phyloP scores from a whole-genome alignment of 2,888 invertebrate species.

The Drosophila aldrichi region DNA sequence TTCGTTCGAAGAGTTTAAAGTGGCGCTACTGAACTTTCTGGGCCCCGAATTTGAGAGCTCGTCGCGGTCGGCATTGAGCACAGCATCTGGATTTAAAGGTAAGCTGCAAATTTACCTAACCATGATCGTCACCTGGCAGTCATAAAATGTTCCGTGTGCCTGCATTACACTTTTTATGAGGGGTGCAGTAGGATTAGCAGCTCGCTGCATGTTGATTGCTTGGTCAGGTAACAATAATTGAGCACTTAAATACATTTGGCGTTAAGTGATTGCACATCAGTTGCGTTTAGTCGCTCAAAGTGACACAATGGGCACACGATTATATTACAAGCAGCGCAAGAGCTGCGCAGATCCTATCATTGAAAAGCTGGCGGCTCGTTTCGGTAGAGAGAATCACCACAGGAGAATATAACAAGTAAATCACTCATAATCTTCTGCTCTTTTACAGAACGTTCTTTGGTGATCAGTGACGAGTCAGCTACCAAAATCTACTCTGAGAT shows the following conservation, averaged over 20 bases:
- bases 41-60: conserved; percentile 86
- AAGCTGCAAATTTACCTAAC: conserved; percentile 18
- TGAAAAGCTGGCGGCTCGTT: conserved; percentile 69
- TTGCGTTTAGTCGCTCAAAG: conserved; percentile 19
- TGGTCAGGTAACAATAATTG: conserved; percentile 25
- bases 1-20: conserved; percentile 91
- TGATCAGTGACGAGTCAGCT: conserved; percentile 73
- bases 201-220: conserved; percentile 14
- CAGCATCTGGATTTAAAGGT: conserved; percentile 63
- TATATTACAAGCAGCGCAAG: conserved; percentile 73
- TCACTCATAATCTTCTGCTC: background rate
- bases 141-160: conserved; percentile 41
- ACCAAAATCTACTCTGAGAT: conserved; percentile 65
- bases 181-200: conserved; percentile 15
- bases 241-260: conserved; percentile 25
- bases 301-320: conserved; percentile 78
- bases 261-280: conserved; percentile 12
- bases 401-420: background rate
- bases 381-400: conserved; percentile 64
- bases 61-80: conserved; percentile 27
- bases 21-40: conserved; percentile 90
- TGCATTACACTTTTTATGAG: conserved; percentile 49
- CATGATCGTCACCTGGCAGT: conserved; percentile 26
- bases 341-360: conserved; percentile 59
- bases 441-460: conserved; percentile 78